A percentile compares a stretch with the other conserved stretches of the same genome.
Conservation (phyloP, 2,113 vertebrate species). For the Geococcyx californianus region DNA sequence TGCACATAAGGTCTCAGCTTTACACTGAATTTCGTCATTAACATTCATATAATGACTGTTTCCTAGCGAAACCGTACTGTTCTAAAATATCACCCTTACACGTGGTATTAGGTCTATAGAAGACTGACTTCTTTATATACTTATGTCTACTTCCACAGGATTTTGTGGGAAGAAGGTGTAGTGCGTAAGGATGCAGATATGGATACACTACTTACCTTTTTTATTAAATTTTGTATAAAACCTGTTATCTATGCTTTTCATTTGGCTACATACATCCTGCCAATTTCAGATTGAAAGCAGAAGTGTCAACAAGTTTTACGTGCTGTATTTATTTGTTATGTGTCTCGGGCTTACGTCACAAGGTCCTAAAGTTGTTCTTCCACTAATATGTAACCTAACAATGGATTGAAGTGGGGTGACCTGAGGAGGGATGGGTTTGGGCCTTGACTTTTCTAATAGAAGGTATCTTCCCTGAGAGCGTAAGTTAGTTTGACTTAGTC, state of each 20-base stretch:
- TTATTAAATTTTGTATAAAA: neutral
- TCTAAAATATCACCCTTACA: neutral
- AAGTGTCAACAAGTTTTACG: neutral
- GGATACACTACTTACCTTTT: neutral
- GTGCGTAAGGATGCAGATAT: neutral
- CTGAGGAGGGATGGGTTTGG: neutral
- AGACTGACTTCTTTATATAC: neutral
- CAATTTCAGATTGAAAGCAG: neutral
- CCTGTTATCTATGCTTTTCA: neutral
- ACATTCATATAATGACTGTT: neutral
- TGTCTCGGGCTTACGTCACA: neutral
- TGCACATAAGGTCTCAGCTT: neutral
- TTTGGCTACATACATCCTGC: neutral
- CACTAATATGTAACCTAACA: neutral
- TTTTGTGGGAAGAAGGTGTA: neutral
- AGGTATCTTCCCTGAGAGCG: neutral
- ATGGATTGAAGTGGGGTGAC: neutral
- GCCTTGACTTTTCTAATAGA: neutral
- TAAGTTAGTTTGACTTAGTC: neutral
- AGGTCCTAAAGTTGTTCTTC: neutral
- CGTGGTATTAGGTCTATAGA: neutral
- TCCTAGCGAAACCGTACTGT: neutral
- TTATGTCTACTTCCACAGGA: neutral
- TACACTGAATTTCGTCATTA: neutral
- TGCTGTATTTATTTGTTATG: neutral